A percentile compares a stretch with the other conserved stretches of the same genome.
Evolutionary conservation across 2,797 vertebrate species (phyloP).

Genomic region (Dicrostonyx torquatus): DNA sequence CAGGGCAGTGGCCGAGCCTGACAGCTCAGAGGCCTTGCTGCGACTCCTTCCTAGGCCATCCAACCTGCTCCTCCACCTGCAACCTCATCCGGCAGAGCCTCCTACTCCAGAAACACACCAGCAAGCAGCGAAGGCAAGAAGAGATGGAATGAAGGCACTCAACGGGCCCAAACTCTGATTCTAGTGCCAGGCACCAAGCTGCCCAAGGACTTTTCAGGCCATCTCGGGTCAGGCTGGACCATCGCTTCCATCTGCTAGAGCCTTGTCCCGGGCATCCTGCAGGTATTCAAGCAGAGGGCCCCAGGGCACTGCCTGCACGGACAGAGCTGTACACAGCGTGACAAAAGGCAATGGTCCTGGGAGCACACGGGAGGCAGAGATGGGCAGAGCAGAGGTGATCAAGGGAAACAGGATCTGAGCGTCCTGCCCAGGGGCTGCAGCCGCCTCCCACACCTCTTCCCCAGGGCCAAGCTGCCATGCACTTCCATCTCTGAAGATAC

Average conservation of each 20-base stretch:
- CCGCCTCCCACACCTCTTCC: not conserved
- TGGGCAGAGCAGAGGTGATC: not conserved
- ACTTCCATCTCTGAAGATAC: not conserved
- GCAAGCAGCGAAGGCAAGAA: constrained; percentile 32
- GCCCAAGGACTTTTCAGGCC: not conserved
- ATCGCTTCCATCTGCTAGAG: not conserved
- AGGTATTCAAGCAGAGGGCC: not conserved
- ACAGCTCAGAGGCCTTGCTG: not conserved
- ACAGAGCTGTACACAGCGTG: not conserved
- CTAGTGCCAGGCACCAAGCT: not conserved
- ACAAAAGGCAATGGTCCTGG: not conserved
- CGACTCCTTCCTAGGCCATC: not conserved
- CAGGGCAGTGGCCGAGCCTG: not conserved
- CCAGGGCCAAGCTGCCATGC: not conserved
- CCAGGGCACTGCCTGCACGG: not conserved
- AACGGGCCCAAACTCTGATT: not conserved
- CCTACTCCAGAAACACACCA: not conserved
- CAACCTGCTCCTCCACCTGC: not conserved
- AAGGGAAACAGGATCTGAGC: not conserved
- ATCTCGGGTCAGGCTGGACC: not conserved
- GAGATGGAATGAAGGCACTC: not conserved
- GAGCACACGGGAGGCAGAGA: not conserved
- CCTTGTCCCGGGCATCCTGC: not conserved
- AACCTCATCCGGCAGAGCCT: not conserved
- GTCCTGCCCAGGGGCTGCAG: not conserved